phyloP scores from a whole-genome alignment of 2,888 invertebrate genomes.

The Folsomia manolachei region DNA sequence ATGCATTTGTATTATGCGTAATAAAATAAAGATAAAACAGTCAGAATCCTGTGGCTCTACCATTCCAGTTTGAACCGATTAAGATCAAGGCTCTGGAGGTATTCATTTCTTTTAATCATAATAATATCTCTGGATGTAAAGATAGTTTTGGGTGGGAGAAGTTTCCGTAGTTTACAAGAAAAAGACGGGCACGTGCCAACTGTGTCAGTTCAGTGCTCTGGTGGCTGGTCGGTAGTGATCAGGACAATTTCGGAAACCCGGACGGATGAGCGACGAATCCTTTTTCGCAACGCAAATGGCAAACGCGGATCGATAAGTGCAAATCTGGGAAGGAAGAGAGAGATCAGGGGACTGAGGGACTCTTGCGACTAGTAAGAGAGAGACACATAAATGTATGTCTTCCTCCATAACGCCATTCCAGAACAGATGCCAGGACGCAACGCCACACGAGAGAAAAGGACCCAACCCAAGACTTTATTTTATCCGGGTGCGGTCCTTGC shows the following conservation, averaged over 20 bases:
- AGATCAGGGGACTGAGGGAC: background rate
- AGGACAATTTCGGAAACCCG: slow-evolving; percentile 21
- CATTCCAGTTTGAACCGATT: too few relatives aligned
- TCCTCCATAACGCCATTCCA: too few relatives aligned
- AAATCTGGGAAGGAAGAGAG: slow-evolving; percentile 28
- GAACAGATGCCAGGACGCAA: too few relatives aligned
- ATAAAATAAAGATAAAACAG: too few relatives aligned
- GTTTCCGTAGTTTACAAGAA: too few relatives aligned
- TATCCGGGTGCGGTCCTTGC: background rate
- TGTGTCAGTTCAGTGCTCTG: background rate
- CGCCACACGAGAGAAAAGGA: background rate
- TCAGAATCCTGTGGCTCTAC: too few relatives aligned
- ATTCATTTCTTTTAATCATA: too few relatives aligned
- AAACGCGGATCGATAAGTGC: slow-evolving; percentile 31
- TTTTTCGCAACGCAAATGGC: slow-evolving; percentile 28
- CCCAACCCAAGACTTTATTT: background rate
- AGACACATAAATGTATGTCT: too few relatives aligned
- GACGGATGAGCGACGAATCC: slow-evolving; percentile 15
- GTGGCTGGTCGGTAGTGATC: slow-evolving; percentile 3
- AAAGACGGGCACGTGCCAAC: slow-evolving; percentile 14
- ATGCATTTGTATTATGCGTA: too few relatives aligned
- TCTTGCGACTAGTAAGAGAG: background rate
- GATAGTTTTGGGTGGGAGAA: too few relatives aligned
- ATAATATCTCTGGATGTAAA: too few relatives aligned
- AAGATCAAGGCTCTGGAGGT: too few relatives aligned